Evolutionary conservation across 2,888 invertebrate genomes (phyloP).

Genomic region (Chaitophorus viminalis): DNA sequence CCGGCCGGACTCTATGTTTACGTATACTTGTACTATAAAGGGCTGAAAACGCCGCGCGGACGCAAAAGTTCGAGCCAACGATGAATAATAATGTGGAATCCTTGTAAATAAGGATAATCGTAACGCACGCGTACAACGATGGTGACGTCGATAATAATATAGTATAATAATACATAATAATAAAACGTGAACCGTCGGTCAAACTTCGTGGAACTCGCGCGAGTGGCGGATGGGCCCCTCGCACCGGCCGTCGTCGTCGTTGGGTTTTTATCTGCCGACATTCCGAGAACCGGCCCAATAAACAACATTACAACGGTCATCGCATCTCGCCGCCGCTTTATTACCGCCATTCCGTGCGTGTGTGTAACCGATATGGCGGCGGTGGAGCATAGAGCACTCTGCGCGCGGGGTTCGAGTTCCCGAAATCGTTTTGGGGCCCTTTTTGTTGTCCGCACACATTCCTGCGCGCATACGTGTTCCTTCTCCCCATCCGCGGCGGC

Average conservation of each 20-base stretch:
- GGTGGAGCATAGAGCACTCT: neutral
- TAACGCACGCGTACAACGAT: no score
- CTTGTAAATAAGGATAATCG: no score
- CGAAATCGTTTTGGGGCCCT: constrained; percentile 36
- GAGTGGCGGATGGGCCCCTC: neutral
- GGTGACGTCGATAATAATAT: no score
- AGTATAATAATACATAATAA: no score
- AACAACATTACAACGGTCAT: constrained; percentile 60
- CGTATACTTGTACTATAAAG: no score
- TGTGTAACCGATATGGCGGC: constrained; percentile 36
- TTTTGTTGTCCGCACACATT: constrained; percentile 36
- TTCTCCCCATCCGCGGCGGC: neutral
- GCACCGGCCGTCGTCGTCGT: neutral
- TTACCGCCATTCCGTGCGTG: constrained; percentile 20
- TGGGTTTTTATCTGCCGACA: constrained; percentile 61
- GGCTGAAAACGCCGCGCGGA: no score
- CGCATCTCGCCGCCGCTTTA: constrained; percentile 31
- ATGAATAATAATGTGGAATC: no score
- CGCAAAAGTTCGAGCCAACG: no score
- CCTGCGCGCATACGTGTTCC: neutral
- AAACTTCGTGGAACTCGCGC: constrained; percentile 49
- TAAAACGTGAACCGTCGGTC: constrained; percentile 7
- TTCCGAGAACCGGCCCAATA: constrained; percentile 62
- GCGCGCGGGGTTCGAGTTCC: constrained; percentile 40
- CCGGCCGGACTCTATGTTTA: no score